Evolutionary conservation across 2,888 invertebrate species (phyloP), one percentile per base, ranked within the genome.

Genomic region (Lochmaea capreae): DNA sequence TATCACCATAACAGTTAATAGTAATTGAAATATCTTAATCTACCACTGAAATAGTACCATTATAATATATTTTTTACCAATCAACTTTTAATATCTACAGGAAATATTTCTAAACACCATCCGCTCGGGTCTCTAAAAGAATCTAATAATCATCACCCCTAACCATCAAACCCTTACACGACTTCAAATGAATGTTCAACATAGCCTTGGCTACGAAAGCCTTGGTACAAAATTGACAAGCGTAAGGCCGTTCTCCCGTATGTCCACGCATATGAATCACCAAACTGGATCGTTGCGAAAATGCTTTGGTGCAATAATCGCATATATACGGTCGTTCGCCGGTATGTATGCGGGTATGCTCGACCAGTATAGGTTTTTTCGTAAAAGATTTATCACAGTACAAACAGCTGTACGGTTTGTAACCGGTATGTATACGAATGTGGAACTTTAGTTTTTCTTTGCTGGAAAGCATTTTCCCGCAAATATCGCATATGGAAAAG

Each of bases 211-310:
- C 90, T 39, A 90, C 91, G 85, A 91, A 92, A 33, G 90, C 91
- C 82, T 91, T 90, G 3, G 88, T 88, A 84, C 92, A 92, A 78
- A 90, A 86, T 74, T 85, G 87, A 83, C 92, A 92, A 71, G 86
- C 87, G 86, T 91, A 91, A 0, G 91, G 91, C 76, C 90, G 87
- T 78, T 90, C 90, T 43, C 91, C 91, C 74, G 90, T 90, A 86
- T 92, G 92, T 82, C 90, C 90, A 81, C 92, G 86, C 85, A 90
- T 91, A 84, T 92, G 92, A 76, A 91, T 91, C 76, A 91, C 91
- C 77, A 92, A 88, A 77, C 91, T 91, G 78, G 91, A 90, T 16
- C 91, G 87, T 86, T 91, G 91, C 43, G 90, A 89, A 87, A 91
- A 92, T 14, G 90, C 90, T 85, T 91, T 91, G 46, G 89, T 89